Evolutionary conservation across 2,113 vertebrate genomes (phyloP), one percentile per base, ranked within the genome.

Genomic region (Puffinus mauretanicus): DNA sequence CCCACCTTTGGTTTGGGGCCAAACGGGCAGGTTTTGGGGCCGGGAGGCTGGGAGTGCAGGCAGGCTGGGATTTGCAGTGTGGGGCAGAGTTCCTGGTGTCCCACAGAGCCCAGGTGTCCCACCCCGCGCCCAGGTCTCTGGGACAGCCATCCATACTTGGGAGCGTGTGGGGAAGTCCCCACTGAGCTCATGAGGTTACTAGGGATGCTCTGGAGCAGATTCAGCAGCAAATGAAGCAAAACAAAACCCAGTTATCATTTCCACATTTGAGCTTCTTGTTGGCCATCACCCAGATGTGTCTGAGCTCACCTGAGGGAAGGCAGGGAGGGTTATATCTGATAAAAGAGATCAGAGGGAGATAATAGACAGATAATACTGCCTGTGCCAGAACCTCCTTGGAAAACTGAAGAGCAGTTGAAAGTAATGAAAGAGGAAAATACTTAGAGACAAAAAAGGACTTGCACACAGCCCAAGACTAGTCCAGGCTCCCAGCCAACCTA

Each of bases 391-490:
- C 44, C 54, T 18, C 27, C 34, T 76, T n/a, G 24, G 30, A 67
- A 88, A 87, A 93, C 75, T 4, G 5, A 88, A 62, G 30, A 62
- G 19, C 54, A n/a, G n/a, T n/a, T n/a, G n/a, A n/a, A n/a, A n/a
- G n/a, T 93, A 90, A 84, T 2, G 10, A 81, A 71, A 93, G 54
- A 90, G 61, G 30, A 89, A 67, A 61, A 84, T 9, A 40, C 16
- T 84, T 54, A 73, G 51, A 65, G 80, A 92, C 83, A 91, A 64
- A 97, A 87, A 92, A 73, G n/a, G 47, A 69, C 64, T 69, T 82
- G 40, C 52, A 86, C 10, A 27, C 14, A 78, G 55, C 24, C 42
- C 65, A 80, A 80, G 80, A 55, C 14, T 24, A 75, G 21, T 34
- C 86, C 78, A 52, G 93, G 90, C 83, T 95, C 44, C 27, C 16